phyloP scores from a whole-genome alignment of 2,797 vertebrate genomes.

The Thunnus albacares region DNA sequence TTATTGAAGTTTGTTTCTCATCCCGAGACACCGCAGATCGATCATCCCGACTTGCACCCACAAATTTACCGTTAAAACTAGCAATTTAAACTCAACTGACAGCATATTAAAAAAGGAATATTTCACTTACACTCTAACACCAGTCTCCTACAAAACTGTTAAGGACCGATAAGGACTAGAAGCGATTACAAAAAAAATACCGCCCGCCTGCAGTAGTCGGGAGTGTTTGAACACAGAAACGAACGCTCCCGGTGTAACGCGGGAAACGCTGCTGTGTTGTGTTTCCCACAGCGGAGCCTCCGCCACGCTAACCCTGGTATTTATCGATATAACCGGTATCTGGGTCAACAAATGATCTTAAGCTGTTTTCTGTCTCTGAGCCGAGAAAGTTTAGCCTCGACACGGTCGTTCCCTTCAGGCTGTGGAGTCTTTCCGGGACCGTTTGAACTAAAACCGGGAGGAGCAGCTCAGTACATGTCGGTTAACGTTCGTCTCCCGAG shows the following conservation, averaged over 20 bases:
- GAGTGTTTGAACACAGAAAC: constrained; percentile 26
- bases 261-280: constrained; percentile 73
- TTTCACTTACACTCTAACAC: rapidly evolving
- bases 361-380: too few relatives aligned
- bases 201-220: background rate
- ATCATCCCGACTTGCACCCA: rapidly evolving
- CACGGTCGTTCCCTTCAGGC: background rate
- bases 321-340: background rate
- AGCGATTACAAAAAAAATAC: background rate
- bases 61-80: background rate
- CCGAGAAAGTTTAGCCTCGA: background rate
- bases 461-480: constrained; percentile 36
- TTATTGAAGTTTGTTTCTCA: rapidly evolving
- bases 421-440: background rate
- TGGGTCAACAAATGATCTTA: constrained; percentile 4
- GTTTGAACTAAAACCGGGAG: background rate
- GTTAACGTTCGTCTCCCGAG: constrained; percentile 36
- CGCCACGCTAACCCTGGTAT: constrained; percentile 29
- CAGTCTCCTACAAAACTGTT: rapidly evolving
- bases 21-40: background rate
- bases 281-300: constrained; percentile 22
- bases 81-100: rapidly evolving
- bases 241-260: constrained; percentile 66
- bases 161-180: background rate
- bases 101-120: rapidly evolving